Percentiles rank a stretch among this genome's conserved stretches.
phyloP scores from a whole-genome alignment of 2,888 invertebrate genomes.

The Luperina nickerlii region DNA sequence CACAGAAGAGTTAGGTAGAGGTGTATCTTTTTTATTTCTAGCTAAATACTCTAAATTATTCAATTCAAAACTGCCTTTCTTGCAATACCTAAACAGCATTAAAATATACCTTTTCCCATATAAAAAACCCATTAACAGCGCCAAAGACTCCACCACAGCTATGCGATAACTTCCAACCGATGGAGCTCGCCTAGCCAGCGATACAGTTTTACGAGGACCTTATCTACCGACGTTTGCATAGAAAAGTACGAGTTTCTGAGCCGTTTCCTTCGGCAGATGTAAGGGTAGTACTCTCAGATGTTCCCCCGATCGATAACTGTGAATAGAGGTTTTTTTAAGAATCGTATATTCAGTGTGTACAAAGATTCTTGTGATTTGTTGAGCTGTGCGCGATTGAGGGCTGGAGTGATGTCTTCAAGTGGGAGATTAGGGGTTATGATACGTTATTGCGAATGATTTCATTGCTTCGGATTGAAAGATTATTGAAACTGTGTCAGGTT shows the following conservation, averaged over 20 bases:
- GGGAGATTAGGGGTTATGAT: conserved; percentile 45
- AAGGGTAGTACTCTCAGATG: conserved; percentile 57
- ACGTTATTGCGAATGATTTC: conserved; percentile 53
- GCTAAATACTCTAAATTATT: neutral
- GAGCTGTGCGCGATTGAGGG: conserved; percentile 26
- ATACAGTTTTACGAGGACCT: conserved; percentile 68
- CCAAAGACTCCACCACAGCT: conserved; percentile 29
- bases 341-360: conserved; percentile 36
- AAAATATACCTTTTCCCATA: neutral
- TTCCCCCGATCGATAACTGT: conserved; percentile 49
- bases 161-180: conserved; percentile 65
- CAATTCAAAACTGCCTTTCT: neutral
- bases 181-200: conserved; percentile 54
- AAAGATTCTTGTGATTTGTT: conserved; percentile 33
- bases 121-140: conserved; percentile 37
- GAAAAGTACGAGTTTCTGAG: conserved; percentile 67
- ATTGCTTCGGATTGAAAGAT: conserved; percentile 21
- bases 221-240: conserved; percentile 66
- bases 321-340: conserved; percentile 52
- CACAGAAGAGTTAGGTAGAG: too few species aligned
- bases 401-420: conserved; percentile 32
- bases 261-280: conserved; percentile 63
- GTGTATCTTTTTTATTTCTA: neutral
- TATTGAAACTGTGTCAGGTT: conserved; percentile 32
- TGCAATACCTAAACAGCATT: neutral